Base-by-base conservation (phyloP, 2,888 invertebrate species). In the Liodrosophila aerea region DNA sequence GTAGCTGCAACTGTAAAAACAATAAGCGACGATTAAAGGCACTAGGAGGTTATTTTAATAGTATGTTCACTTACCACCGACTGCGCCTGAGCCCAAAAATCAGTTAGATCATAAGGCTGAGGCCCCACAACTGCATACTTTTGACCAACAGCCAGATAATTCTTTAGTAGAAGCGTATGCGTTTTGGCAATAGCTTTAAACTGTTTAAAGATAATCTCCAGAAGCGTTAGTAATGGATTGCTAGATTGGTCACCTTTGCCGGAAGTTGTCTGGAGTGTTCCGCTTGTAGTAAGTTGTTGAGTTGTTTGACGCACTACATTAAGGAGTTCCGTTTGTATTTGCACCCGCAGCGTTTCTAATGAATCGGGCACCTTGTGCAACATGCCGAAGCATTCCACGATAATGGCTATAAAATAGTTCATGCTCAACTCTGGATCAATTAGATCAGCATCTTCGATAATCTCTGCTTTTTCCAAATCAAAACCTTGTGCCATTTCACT, bases 71-170 rank as follows among this genome's bases (percentile, higher is more conserved):
- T 91, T 91, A 97, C 96, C 83, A 96, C 96, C 87, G 94, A 94
- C 89, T 98, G 97, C 31, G 97, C 95, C 80, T 96, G 95, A 36
- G 94, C 93, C 97, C 97, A 98, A 73, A 96, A 96, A 87, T 96
- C 95, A 33, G 94, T 92, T 87, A 94, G 92, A 83, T 93, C 93
- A 87, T 95, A 95, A 2, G 87, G 81, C 29, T 83, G 85, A 0
- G 88, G 87, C 8, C 87, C 87, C 1, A 85, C 86, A 3, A 89
- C 86, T 40, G 94, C 87, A 84, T 93, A 92, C 49, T 91, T 92
- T 68, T 92, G 92, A n/a, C 91, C 91, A 40, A 93, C 93, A 77
- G 93, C 92, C 65, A 91, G 91, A 84, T 91, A 94, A 74, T 92
- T 92, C 83, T 92, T 93, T 1, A 95, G 89, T 11, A 96, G 92